These are phyloP conservation scores for Nyctibius bracteatus DNA, from an alignment of 2,113 vertebrate genomes.

Conservation along the genomic window DNA sequence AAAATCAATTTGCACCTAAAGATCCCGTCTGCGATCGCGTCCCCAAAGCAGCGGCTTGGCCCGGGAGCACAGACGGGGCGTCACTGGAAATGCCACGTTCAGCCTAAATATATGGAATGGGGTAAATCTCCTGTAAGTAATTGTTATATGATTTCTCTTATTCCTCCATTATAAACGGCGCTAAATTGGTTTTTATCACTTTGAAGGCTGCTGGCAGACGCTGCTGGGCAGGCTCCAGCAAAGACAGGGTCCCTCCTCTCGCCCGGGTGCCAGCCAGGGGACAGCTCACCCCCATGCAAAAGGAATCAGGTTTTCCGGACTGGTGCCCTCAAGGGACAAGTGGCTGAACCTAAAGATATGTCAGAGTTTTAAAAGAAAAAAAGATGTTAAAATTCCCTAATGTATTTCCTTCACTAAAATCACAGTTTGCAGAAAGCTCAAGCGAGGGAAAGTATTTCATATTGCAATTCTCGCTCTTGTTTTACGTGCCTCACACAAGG, in stretches of 20 bases:
- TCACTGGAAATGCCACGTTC: neutral
- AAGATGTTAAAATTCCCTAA: neutral
- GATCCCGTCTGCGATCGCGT: constrained; percentile 9
- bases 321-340: neutral
- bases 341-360: neutral
- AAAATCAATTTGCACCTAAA: constrained; percentile 57
- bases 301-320: fast-evolving
- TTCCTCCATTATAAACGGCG: neutral
- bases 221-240: neutral
- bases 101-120: neutral
- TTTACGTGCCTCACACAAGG: neutral
- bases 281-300: neutral
- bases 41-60: neutral
- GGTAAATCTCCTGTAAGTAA: constrained; percentile 42
- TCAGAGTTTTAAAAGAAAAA: neutral
- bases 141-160: constrained; percentile 22
- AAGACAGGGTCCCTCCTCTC: neutral
- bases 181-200: constrained; percentile 4
- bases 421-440: neutral
- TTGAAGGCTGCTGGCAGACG: neutral
- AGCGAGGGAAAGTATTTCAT: neutral
- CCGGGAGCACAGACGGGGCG: neutral
- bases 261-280: fast-evolving
- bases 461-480: neutral
- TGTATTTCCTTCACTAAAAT: neutral